phyloP scores from a whole-genome alignment of 2,113 vertebrate genomes.

The Phodopus roborovskii region DNA sequence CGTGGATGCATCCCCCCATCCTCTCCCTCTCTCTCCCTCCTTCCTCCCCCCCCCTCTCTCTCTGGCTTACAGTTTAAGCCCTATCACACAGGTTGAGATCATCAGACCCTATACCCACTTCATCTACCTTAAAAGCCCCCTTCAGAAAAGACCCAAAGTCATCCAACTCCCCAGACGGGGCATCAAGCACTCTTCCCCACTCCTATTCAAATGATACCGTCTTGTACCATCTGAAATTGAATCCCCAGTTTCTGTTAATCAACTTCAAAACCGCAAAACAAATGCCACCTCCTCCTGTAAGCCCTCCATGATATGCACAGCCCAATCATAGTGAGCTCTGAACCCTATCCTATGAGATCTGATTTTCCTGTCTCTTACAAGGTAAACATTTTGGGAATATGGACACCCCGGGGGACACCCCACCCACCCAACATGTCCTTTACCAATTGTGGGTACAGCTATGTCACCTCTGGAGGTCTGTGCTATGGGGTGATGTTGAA shows the following conservation, averaged over 20 bases:
- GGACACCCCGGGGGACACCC: not conserved
- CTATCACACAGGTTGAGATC: not conserved
- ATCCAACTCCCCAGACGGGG: not conserved
- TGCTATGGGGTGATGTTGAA: accelerated
- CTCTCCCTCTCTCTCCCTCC: too few relatives aligned
- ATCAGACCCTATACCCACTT: not conserved
- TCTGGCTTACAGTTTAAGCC: too few relatives aligned
- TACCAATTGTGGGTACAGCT: not conserved
- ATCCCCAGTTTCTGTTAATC: not conserved
- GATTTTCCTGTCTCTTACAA: not conserved
- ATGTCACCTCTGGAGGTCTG: not conserved
- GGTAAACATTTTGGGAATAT: not conserved
- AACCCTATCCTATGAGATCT: accelerated
- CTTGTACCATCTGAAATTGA: not conserved
- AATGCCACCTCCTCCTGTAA: not conserved
- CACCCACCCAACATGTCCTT: not conserved
- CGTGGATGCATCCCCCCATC: too few relatives aligned
- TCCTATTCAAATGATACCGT: accelerated
- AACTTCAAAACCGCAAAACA: not conserved
- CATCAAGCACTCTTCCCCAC: too few relatives aligned
- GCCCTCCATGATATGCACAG: not conserved
- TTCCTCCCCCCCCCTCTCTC: too few relatives aligned
- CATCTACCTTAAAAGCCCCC: not conserved
- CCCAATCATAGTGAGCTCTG: not conserved
- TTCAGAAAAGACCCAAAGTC: not conserved